Conservation (phyloP, 2,888 invertebrate species). For the Meta bourneti region DNA sequence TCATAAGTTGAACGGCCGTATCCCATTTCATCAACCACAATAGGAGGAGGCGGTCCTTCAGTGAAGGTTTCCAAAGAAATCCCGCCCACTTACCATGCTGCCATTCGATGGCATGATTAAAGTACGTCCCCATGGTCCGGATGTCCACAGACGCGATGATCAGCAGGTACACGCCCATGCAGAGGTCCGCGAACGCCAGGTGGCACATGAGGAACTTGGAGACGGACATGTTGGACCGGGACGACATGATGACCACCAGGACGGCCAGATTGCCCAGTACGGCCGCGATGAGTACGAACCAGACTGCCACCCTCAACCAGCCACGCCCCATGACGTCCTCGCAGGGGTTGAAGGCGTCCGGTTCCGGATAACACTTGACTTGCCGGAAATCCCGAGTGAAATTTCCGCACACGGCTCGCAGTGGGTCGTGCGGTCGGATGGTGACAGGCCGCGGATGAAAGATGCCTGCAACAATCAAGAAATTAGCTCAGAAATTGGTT, state of each 20-base stretch:
- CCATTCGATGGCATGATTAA: conserved; percentile 94
- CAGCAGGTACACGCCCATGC: conserved; percentile 88
- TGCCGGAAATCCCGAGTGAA: conserved; percentile 79
- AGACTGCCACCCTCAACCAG: conserved; percentile 90
- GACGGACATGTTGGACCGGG: conserved; percentile 82
- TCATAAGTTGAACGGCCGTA: too few relatives aligned
- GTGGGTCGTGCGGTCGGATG: conserved; percentile 78
- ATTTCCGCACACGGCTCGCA: conserved; percentile 83
- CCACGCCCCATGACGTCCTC: conserved; percentile 93
- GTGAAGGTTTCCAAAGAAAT: too few relatives aligned
- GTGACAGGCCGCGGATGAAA: conserved; percentile 82
- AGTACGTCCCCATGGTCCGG: conserved; percentile 91
- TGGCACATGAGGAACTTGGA: conserved; percentile 90
- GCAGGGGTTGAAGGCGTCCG: conserved; percentile 92
- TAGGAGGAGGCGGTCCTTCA: too few relatives aligned
- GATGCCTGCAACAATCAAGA: conserved; percentile 79
- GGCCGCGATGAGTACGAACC: conserved; percentile 90
- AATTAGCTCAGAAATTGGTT: background rate
- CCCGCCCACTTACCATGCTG: conserved; percentile 85
- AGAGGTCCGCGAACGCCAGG: conserved; percentile 92
- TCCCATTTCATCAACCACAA: too few relatives aligned
- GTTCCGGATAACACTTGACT: conserved; percentile 86
- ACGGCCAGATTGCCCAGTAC: conserved; percentile 92
- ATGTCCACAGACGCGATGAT: conserved; percentile 92
- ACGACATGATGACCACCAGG: conserved; percentile 87